Base-by-base conservation (phyloP, 2,888 invertebrate species). In the Drosophila lacicola region DNA sequence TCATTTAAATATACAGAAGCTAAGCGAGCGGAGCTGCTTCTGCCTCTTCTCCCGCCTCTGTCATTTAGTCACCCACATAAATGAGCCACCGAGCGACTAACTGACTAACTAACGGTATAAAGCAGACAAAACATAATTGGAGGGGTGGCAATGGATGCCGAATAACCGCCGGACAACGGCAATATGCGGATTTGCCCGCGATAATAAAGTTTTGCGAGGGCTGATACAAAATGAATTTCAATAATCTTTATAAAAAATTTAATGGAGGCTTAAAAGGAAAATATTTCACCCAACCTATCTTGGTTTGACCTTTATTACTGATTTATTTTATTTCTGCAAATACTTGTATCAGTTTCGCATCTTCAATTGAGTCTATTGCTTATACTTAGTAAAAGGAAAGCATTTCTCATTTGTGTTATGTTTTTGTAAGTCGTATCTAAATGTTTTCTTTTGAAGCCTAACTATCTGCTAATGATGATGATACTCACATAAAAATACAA, bases 1-100 rank as follows among this genome's bases (percentile, higher is more conserved):
- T 87, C 88, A 83, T 83, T 83, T 89, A 84, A 89, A 87, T 87
- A 87, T 74, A 76, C 81, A 86, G 67, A 57, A 44, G 44, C 60
- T n/a, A n/a, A 53, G 44, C 42, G 44, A 53, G 19, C 41, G 33
- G 6, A 13, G 33, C 29, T 21, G 37, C 29, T n/a, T 21, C 33
- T 19, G 39, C 6, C 45, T 29, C 29, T n/a, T 14, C 36, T 39
- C 2, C 11, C 25, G 42, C 25, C 46, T 13, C 42, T 47, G 55
- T 60, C 61, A 57, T 61, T 69, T 69, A 62, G 54, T 33, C 49
- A 37, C 34, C 50, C 66, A 45, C 74, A 63, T 60, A 70, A 74
- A 70, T 70, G 60, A 61, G 61, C 61, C 72, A 61, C 58, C 51
- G 63, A 71, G 57, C 71, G 70, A 66, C 65, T 67, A 84, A 88